Evolutionary conservation across 2,888 invertebrate genomes (phyloP).

Genomic region (Ophioninae sp.): DNA sequence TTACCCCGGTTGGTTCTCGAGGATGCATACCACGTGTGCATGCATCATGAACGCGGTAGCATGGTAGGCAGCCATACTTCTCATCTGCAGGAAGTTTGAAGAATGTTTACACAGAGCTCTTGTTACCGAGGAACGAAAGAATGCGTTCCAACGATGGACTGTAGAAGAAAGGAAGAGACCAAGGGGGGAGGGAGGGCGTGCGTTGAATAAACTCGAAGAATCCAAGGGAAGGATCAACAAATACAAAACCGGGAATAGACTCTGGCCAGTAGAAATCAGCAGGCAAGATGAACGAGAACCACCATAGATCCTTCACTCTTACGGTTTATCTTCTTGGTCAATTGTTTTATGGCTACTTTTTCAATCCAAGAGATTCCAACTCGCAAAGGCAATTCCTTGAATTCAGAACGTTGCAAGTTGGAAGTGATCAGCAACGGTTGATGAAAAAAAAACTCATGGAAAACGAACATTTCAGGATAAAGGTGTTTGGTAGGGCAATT

Average conservation of each 20-base stretch:
- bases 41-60: slow-evolving; percentile 28
- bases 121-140: slow-evolving; percentile 33
- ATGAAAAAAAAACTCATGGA: neutral
- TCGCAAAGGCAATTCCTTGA: neutral
- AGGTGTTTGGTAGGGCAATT: neutral
- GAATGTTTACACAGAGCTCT: slow-evolving; percentile 61
- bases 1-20: slow-evolving; percentile 31
- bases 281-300: neutral
- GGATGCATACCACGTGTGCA: slow-evolving; percentile 62
- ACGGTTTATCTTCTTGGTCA: neutral
- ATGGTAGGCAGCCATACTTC: slow-evolving; percentile 11
- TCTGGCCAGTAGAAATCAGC: neutral
- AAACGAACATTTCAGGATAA: neutral
- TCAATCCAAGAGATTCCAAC: neutral
- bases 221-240: slow-evolving; percentile 2
- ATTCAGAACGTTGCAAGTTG: neutral
- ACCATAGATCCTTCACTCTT: neutral
- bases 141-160: slow-evolving; percentile 17
- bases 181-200: neutral
- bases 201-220: neutral
- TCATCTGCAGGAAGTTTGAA: slow-evolving; percentile 61
- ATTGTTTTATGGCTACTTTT: neutral
- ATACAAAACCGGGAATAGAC: neutral
- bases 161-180: neutral
- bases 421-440: neutral